A percentile compares a stretch with the other conserved stretches of the same genome.
phyloP scores from a whole-genome alignment of 1,140 invertebrate species.

The Aphidius gifuensis region DNA sequence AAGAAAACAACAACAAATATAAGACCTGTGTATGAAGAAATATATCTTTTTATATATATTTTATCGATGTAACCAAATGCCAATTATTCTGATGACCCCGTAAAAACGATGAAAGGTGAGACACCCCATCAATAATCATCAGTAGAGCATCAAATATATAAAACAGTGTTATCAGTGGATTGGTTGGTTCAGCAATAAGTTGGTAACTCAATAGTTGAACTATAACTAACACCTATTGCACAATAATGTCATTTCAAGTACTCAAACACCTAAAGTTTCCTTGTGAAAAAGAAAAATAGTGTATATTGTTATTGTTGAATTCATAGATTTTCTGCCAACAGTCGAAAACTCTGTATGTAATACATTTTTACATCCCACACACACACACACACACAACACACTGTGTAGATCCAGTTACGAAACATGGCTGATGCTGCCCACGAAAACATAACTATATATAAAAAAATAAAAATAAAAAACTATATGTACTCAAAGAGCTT shows the following conservation, averaged over 20 bases:
- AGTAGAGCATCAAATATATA: neutral
- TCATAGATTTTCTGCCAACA: neutral
- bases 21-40: too few relatives aligned
- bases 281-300: neutral
- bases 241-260: neutral
- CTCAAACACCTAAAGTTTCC: too few relatives aligned
- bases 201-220: too few relatives aligned
- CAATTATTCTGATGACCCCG: constrained; percentile 23
- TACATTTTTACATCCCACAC: neutral
- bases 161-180: neutral
- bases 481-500: constrained; percentile 15
- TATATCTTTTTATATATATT: neutral
- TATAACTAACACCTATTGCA: too few relatives aligned
- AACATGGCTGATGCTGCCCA: neutral
- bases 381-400: neutral
- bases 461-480: too few relatives aligned
- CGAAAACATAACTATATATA: neutral
- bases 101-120: constrained; percentile 18
- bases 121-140: constrained; percentile 5
- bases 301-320: neutral
- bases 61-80: constrained; percentile 24
- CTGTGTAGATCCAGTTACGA: too few relatives aligned
- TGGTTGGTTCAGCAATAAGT: too few relatives aligned
- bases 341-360: constrained; percentile 5
- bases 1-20: too few relatives aligned